These are phyloP conservation scores for Nomia melanderi DNA, from an alignment of 1,140 invertebrate species.

Conservation along the genomic window DNA sequence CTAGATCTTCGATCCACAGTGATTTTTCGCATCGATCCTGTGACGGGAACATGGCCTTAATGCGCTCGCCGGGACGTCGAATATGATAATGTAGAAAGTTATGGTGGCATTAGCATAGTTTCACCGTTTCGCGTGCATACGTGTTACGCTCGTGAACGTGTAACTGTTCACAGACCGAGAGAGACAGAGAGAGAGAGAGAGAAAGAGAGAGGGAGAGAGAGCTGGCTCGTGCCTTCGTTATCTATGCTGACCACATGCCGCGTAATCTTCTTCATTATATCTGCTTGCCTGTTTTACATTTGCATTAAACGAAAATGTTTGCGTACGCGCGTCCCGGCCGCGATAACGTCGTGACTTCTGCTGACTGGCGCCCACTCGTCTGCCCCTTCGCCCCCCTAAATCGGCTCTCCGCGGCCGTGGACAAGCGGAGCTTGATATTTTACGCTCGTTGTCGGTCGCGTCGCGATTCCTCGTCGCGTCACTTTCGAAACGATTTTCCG, in stretches of 20 bases:
- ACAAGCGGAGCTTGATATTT: slow-evolving; percentile 8
- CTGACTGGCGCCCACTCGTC: slow-evolving; percentile 15
- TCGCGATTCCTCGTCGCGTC: neutral
- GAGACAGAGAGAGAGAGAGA: too few species aligned
- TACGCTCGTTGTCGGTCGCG: slow-evolving; percentile 22
- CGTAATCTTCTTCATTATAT: slow-evolving; percentile 79
- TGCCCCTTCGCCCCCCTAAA: slow-evolving; percentile 2
- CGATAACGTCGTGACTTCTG: slow-evolving; percentile 55
- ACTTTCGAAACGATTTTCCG: neutral
- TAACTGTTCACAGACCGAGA: too few species aligned
- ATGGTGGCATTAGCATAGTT: slow-evolving; percentile 67
- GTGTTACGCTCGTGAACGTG: too few species aligned
- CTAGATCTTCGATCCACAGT: slow-evolving; percentile 15
- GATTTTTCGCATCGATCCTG: slow-evolving; percentile 55
- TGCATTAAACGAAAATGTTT: slow-evolving; percentile 78
- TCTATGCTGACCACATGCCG: slow-evolving; percentile 78
- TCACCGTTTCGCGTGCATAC: slow-evolving; percentile 18
- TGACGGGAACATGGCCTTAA: slow-evolving; percentile 27
- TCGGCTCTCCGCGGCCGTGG: neutral
- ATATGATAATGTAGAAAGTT: slow-evolving; percentile 75
- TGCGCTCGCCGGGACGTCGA: slow-evolving; percentile 44
- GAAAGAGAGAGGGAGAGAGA: too few species aligned
- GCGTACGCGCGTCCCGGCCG: slow-evolving; percentile 54
- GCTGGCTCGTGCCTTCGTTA: slow-evolving; percentile 69
- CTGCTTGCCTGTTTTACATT: slow-evolving; percentile 74